Evolutionary conservation across 2,797 vertebrate species (phyloP).

Genomic region (Cossypha caffra): DNA sequence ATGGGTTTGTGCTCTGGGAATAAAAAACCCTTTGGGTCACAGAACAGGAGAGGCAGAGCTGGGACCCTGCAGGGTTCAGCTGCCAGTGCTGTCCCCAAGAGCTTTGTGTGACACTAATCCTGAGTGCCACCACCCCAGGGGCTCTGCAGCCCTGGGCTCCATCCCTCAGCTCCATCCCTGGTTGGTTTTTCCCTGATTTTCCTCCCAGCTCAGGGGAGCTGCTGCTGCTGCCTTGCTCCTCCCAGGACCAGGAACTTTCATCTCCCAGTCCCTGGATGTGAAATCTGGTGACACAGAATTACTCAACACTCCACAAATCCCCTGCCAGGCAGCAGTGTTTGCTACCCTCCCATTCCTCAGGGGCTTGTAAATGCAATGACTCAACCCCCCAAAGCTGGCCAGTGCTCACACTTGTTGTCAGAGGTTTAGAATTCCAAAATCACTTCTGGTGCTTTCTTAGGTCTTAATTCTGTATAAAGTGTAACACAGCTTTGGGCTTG

Average conservation of each 20-base stretch:
- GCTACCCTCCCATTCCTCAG: slow-evolving; percentile 73
- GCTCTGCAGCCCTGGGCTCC: neutral
- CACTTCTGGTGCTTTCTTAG: slow-evolving; percentile 3
- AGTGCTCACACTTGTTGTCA: slow-evolving; percentile 53
- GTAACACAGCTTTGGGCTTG: neutral
- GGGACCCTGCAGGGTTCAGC: neutral
- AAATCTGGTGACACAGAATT: slow-evolving; percentile 78
- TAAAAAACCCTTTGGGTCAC: neutral
- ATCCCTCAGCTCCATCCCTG: neutral
- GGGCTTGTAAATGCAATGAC: slow-evolving; percentile 77
- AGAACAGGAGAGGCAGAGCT: neutral
- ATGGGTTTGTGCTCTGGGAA: neutral
- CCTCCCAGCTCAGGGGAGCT: no score
- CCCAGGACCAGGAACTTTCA: neutral
- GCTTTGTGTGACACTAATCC: neutral
- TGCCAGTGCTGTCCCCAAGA: neutral
- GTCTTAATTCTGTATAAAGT: neutral
- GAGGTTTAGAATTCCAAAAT: slow-evolving; percentile 45
- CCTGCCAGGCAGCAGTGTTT: slow-evolving; percentile 64
- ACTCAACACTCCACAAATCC: slow-evolving; percentile 81
- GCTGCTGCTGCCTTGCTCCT: no score
- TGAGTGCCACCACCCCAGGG: neutral
- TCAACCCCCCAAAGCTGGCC: slow-evolving; percentile 67
- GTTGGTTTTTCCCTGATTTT: neutral
- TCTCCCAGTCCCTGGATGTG: slow-evolving; percentile 45